Evolutionary conservation across 2,888 invertebrate genomes (phyloP).

Genomic region (Tetheella fluctuosa): DNA sequence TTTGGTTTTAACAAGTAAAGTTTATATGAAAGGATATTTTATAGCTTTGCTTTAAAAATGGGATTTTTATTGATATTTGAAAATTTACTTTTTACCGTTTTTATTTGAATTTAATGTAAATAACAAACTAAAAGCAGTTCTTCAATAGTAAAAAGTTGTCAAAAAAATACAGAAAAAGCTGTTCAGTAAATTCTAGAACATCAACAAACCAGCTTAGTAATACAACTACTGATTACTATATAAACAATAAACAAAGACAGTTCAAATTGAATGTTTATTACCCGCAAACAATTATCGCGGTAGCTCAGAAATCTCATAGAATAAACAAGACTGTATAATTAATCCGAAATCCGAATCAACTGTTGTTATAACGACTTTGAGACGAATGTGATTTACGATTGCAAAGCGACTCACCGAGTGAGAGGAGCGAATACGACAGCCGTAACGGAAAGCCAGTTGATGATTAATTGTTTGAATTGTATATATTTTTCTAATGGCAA

Average conservation of each 20-base stretch:
- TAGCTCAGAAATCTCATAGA: conserved; percentile 25
- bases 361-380: conserved; percentile 31
- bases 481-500: conserved; percentile 8
- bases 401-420: conserved; percentile 12
- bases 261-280: conserved; percentile 21
- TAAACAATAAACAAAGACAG: conserved; percentile 8
- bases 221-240: background rate
- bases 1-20: conserved; percentile 29
- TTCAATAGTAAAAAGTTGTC: background rate
- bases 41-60: conserved; percentile 17
- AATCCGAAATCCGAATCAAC: conserved; percentile 35
- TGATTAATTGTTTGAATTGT: conserved; percentile 12
- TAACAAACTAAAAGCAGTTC: no score
- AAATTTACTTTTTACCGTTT: background rate
- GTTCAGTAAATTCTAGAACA: background rate
- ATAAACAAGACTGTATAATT: conserved; percentile 45
- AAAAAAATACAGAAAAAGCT: background rate
- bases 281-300: conserved; percentile 19
- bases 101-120: no score
- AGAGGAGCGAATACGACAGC: conserved; percentile 16
- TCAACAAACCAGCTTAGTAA: background rate
- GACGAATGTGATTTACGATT: conserved; percentile 44
- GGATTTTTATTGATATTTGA: background rate
- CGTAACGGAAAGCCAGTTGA: conserved; percentile 13
- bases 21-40: conserved; percentile 21